A percentile compares a stretch with the other conserved stretches of the same genome.
These are phyloP conservation scores for Dicentrarchus labrax DNA, from an alignment of 2,113 vertebrate species.

Conservation along the genomic window DNA sequence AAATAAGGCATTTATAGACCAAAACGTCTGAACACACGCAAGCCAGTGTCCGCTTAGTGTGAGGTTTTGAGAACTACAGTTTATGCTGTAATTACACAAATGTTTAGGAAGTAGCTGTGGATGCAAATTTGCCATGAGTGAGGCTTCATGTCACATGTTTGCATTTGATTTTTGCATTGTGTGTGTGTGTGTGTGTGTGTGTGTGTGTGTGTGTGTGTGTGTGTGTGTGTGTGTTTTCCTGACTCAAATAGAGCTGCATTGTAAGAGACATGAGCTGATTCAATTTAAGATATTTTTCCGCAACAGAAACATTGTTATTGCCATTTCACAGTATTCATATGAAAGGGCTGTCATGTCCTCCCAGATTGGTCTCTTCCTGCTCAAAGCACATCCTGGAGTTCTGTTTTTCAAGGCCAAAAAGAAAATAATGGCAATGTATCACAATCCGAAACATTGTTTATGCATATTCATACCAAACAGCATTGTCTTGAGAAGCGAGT, in stretches of 20 bases:
- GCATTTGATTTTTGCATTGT: too few relatives aligned
- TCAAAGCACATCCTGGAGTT: not conserved
- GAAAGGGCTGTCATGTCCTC: conserved; percentile 5
- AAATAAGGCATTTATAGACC: conserved; percentile 63
- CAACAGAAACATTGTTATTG: not conserved
- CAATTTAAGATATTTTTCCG: not conserved
- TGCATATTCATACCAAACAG: not conserved
- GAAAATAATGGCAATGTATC: not conserved
- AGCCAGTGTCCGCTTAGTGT: conserved; percentile 25
- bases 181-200: too few relatives aligned
- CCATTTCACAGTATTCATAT: conserved; percentile 1
- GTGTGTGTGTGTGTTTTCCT: not conserved
- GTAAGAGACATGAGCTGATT: not conserved
- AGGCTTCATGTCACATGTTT: not conserved
- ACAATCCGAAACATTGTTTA: not conserved
- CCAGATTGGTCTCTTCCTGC: not conserved
- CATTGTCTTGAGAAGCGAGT: not conserved
- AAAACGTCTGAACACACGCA: conserved; percentile 41
- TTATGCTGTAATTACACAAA: conserved; percentile 36
- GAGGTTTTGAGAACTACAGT: conserved; percentile 19
- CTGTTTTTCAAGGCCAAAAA: conserved; percentile 10
- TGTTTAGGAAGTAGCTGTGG: conserved; percentile 21
- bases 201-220: not conserved
- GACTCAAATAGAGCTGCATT: not conserved
- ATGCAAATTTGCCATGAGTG: conserved; percentile 6